Base-by-base conservation (phyloP, 2,113 vertebrate species). In the Thunnus thynnus region DNA sequence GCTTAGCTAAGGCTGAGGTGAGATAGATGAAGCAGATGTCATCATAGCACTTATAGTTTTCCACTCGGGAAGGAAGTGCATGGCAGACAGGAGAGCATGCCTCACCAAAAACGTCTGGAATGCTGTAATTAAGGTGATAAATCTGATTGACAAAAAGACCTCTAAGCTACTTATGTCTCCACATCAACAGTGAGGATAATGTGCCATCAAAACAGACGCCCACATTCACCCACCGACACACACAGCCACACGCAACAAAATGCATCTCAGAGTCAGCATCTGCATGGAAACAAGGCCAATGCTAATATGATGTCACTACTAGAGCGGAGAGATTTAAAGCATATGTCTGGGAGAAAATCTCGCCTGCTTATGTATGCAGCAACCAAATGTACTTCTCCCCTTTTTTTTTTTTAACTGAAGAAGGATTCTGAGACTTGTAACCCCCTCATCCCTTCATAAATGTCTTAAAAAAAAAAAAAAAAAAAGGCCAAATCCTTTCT, bases 121-220 rank as follows among this genome's bases (percentile, higher is more conserved):
- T 72, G 80, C 88, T 54, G 72, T 90, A 91, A 93, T 93, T 90
- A 91, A 88, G 56, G 84, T 82, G 78, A 92, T 92, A 89, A 90
- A 92, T 88, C 80, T 85, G 86, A 92, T 77, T 89, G 89, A 91
- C 84, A 82, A 85, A 81, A 61, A 84, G 46, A 81, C 64, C 65
- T 36, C 76, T 87, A 90, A 91, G 92, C 87, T 86, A 72, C 92
- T 91, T 89, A 82, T 68, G 81, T 69, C 67, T 65, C 60, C 51
- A 80, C 62, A 85, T 86, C 62, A 52, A 77, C 85, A 69, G 66
- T 65, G 61, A 73, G 82, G 75, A 85, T 88, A 78, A 93, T 82
- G 51, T 70, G 48, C 62, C 22, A 69, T 78, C 72, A 80, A 83
- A 83, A 73, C 66, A 70, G 51, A 75, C 5, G 1, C 30, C 61